Conservation (phyloP, 2,797 vertebrate species). For the Pelobates cultripes region DNA sequence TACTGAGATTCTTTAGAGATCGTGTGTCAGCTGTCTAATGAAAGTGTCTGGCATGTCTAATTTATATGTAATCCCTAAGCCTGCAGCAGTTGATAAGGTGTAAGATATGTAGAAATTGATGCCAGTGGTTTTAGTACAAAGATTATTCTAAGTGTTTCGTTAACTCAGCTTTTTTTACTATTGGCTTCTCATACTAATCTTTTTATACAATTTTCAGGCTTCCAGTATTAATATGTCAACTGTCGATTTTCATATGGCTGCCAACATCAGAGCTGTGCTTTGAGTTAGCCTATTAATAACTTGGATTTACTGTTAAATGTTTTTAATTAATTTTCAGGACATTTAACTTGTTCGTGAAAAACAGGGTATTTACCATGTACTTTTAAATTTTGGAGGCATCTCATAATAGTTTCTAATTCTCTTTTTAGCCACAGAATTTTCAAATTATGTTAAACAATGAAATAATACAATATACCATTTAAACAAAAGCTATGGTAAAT, state of each 20-base stretch:
- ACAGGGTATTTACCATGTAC: not conserved
- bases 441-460: not conserved
- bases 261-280: conserved; percentile 14
- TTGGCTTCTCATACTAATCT: conserved; percentile 59
- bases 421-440: not conserved
- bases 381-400: not conserved
- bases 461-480: too few relatives aligned
- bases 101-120: conserved; percentile 60
- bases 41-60: conserved; percentile 64
- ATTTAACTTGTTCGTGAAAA: not conserved
- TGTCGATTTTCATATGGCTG: conserved; percentile 13
- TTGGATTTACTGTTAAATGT: not conserved
- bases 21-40: conserved; percentile 60
- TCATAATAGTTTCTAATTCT: not conserved
- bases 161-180: conserved; percentile 54
- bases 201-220: conserved; percentile 59
- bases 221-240: conserved; percentile 18
- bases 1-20: conserved; percentile 60
- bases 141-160: conserved; percentile 42
- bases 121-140: conserved; percentile 50
- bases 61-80: conserved; percentile 71
- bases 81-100: conserved; percentile 70
- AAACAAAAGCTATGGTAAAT: too few relatives aligned
- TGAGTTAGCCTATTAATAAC: conserved; percentile 26
- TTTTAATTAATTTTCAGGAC: not conserved